phyloP scores from a whole-genome alignment of 2,797 vertebrate genomes.

The Ateles fusciceps region DNA sequence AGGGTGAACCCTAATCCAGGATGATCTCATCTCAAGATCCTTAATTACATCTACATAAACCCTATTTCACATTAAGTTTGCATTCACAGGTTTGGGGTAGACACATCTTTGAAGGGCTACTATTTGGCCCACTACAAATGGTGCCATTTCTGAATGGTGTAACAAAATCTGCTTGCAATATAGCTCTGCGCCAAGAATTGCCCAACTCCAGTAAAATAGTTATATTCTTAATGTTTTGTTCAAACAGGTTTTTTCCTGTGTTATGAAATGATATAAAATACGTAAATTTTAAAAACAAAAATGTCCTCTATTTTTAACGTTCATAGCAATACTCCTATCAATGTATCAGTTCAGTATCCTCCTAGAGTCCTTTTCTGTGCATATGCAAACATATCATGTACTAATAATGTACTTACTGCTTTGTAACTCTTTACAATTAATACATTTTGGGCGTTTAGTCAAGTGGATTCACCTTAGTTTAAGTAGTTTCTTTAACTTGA shows the following conservation, averaged over 20 bases:
- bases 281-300: neutral
- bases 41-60: neutral
- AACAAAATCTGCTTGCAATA: neutral
- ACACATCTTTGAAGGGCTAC: neutral
- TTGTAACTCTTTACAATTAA: neutral
- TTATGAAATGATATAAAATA: neutral
- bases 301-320: neutral
- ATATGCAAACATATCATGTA: neutral
- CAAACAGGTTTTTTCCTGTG: neutral
- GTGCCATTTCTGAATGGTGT: neutral
- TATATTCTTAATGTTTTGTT: neutral
- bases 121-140: neutral
- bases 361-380: neutral
- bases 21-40: neutral
- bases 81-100: neutral
- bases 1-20: neutral
- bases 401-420: neutral
- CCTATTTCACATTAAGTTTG: neutral
- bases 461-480: neutral
- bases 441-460: neutral
- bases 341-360: neutral
- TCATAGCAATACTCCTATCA: neutral
- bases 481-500: neutral
- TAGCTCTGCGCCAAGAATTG: neutral
- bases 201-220: neutral